A percentile compares a stretch with the other conserved stretches of the same genome.
Evolutionary conservation across 2,888 invertebrate species (phyloP).

Genomic region (Drosophila crucigera): DNA sequence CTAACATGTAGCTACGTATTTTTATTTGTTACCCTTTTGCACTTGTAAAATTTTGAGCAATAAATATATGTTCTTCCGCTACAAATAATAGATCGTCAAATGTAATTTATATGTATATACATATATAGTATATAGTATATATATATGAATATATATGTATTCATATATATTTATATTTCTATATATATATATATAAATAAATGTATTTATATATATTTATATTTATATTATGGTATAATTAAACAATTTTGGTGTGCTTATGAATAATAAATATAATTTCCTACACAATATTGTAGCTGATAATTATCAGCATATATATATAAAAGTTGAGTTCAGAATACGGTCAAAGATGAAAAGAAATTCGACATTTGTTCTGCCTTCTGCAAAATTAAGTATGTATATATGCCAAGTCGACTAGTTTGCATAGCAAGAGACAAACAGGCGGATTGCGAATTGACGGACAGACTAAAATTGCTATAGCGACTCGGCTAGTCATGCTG

Average conservation of each 20-base stretch:
- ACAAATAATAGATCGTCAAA: background rate
- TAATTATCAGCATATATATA: background rate
- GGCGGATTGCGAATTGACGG: too few relatives aligned
- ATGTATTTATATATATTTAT: too few relatives aligned
- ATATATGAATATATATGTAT: too few relatives aligned
- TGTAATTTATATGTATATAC: rapidly evolving
- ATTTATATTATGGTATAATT: too few relatives aligned
- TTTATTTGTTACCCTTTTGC: background rate
- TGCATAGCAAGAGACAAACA: too few relatives aligned
- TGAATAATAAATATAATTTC: background rate
- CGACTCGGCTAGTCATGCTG: background rate
- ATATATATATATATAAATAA: too few relatives aligned
- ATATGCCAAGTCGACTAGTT: too few relatives aligned
- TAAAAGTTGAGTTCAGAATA: background rate
- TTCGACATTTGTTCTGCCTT: background rate
- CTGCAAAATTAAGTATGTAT: too few relatives aligned
- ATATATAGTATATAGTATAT: too few relatives aligned
- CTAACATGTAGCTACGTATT: too few relatives aligned
- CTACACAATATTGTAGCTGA: background rate
- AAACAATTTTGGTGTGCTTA: too few relatives aligned
- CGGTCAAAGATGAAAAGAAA: background rate
- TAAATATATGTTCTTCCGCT: background rate
- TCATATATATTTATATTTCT: too few relatives aligned
- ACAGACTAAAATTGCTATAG: background rate
- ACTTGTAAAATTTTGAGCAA: background rate